These are phyloP conservation scores for Ceratosolen fusciceps DNA, from an alignment of 1,140 invertebrate species.

Conservation along the genomic window DNA sequence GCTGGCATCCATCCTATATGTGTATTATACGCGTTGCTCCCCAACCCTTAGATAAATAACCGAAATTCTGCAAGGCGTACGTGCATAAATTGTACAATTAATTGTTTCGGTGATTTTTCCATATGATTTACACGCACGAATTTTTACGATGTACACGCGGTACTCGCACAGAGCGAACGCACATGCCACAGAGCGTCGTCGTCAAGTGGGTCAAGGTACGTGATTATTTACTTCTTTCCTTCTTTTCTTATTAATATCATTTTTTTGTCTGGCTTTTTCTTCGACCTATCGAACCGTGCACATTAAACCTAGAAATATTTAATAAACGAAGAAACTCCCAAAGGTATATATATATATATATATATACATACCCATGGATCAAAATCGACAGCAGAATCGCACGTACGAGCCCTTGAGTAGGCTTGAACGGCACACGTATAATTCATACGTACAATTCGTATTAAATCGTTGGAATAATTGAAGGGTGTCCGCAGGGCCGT, in stretches of 20 bases:
- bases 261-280: background rate
- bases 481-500: too few species aligned
- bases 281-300: background rate
- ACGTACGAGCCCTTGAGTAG: too few species aligned
- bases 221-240: background rate
- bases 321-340: background rate
- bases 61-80: too few species aligned
- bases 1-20: too few species aligned
- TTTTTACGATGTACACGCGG: background rate
- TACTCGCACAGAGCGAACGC: too few species aligned
- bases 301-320: slow-evolving; percentile 4
- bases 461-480: too few species aligned
- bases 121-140: background rate
- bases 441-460: too few species aligned
- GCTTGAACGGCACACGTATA: too few species aligned
- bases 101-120: background rate
- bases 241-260: background rate
- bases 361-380: too few species aligned
- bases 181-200: too few species aligned
- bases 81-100: slow-evolving; percentile 10
- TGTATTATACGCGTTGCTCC: background rate
- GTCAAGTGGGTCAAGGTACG: slow-evolving; percentile 13
- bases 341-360: too few species aligned
- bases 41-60: background rate
- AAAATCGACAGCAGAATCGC: too few species aligned